Evolutionary conservation across 2,113 vertebrate genomes (phyloP).

Genomic region (Struthio camelus): DNA sequence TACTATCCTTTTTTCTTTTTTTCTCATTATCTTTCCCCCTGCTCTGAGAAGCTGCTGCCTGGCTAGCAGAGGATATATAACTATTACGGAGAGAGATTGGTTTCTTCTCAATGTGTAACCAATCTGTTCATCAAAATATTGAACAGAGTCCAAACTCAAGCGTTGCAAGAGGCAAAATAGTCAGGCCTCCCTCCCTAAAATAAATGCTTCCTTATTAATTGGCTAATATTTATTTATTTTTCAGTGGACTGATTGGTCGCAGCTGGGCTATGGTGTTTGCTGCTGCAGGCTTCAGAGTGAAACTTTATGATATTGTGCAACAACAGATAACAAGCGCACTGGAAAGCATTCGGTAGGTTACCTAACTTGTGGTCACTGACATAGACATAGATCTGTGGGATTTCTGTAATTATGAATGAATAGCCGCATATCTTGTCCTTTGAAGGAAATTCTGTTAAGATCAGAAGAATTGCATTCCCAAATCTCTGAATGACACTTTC

Average conservation of each 20-base stretch:
- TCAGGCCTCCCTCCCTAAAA: not conserved
- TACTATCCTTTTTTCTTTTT: not conserved
- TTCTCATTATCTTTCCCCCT: not conserved
- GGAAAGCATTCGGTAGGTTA: constrained; percentile 83
- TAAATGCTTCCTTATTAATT: not conserved
- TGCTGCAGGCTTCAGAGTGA: constrained; percentile 89
- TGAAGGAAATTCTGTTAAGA: not conserved
- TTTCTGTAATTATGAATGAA: not conserved
- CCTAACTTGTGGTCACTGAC: not conserved
- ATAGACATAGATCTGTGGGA: not conserved
- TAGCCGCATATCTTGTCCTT: not conserved
- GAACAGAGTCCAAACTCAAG: not conserved
- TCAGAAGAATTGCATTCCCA: not conserved
- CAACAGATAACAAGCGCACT: constrained; percentile 83
- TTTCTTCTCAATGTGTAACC: not conserved
- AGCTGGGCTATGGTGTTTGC: constrained; percentile 96
- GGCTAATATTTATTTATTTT: not conserved
- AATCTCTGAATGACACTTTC: not conserved
- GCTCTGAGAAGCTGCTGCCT: not conserved
- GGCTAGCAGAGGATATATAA: not conserved
- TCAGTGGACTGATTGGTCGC: constrained; percentile 91
- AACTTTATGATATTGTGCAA: constrained; percentile 88
- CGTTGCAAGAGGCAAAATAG: too few species aligned
- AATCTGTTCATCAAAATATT: not conserved
- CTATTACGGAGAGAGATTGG: not conserved